These are phyloP conservation scores for Erinaceus europaeus DNA, from an alignment of 2,113 vertebrate species.

Conservation along the genomic window DNA sequence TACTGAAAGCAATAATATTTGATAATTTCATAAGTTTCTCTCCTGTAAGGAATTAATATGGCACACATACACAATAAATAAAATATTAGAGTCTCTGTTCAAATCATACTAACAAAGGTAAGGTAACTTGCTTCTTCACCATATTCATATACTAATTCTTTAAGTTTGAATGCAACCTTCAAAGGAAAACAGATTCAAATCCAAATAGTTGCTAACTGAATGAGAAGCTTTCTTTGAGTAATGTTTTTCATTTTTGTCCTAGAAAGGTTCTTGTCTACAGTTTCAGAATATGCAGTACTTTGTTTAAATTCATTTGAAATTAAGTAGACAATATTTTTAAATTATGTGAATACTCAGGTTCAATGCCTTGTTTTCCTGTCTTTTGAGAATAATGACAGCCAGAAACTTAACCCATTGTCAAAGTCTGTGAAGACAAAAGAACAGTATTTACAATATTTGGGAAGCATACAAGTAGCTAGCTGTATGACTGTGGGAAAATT, in stretches of 20 bases:
- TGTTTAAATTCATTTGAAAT: constrained; percentile 5
- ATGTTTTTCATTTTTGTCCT: neutral
- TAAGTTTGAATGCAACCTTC: neutral
- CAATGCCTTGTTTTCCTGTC: neutral
- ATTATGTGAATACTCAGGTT: neutral
- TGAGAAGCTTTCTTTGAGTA: neutral
- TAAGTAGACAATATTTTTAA: neutral
- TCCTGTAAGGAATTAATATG: neutral
- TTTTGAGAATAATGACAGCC: neutral
- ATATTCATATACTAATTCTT: neutral
- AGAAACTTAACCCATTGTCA: neutral
- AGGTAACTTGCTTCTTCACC: neutral
- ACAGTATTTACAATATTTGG: neutral
- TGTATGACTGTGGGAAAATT: neutral
- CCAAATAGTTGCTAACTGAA: neutral
- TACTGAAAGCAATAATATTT: neutral
- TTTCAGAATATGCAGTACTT: neutral
- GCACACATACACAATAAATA: neutral
- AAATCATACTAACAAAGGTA: neutral
- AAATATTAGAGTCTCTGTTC: neutral
- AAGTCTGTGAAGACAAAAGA: neutral
- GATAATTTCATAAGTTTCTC: neutral
- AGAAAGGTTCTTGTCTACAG: neutral
- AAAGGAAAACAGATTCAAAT: neutral
- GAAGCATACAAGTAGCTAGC: neutral